Conservation (phyloP, 2,888 invertebrate genomes). For the Clepsis dumicolana region DNA sequence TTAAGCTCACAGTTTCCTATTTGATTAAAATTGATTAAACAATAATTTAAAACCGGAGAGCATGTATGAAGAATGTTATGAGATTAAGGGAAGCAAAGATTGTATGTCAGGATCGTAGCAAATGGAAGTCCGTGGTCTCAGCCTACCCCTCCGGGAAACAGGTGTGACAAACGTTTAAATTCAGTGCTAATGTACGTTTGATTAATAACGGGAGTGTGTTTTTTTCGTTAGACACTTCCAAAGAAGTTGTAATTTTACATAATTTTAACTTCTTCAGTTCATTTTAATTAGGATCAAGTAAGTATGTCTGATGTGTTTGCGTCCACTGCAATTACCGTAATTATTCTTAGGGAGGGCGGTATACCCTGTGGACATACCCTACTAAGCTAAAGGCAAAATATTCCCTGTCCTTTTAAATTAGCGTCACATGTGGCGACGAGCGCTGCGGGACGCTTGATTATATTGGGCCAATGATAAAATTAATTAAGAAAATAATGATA, state of each 20-base stretch:
- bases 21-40: neutral
- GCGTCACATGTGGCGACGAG: slow-evolving; percentile 19
- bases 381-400: slow-evolving; percentile 18
- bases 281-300: slow-evolving; percentile 3
- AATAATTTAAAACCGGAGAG: too few species aligned
- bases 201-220: too few species aligned
- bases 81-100: too few species aligned
- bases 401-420: slow-evolving; percentile 21
- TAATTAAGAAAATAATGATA: neutral
- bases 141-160: too few species aligned
- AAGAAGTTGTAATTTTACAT: too few species aligned
- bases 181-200: too few species aligned
- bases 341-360: slow-evolving; percentile 3
- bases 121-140: too few species aligned
- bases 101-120: too few species aligned
- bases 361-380: slow-evolving; percentile 14
- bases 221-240: too few species aligned
- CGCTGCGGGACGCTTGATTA: neutral
- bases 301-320: neutral
- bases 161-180: too few species aligned
- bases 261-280: neutral
- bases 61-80: too few species aligned
- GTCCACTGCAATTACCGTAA: slow-evolving; percentile 6
- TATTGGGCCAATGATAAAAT: neutral
- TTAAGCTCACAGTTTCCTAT: neutral